Evolutionary conservation across 2,888 invertebrate species (phyloP), one percentile per base, ranked within the genome.

Genomic region (Nomada fucata): DNA sequence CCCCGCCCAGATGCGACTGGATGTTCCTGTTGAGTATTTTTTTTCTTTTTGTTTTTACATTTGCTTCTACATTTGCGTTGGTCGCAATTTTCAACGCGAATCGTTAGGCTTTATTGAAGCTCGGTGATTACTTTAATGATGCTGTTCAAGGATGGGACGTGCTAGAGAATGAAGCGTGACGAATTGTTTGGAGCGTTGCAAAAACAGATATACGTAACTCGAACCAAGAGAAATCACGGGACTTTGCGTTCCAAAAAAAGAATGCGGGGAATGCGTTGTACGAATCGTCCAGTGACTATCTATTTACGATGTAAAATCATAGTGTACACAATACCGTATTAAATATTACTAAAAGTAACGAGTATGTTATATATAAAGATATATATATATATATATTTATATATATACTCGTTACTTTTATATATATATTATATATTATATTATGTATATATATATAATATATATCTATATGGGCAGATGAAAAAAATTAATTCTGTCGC

Each of bases 271-370:
- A 83, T 86, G 77, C 81, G 68, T 82, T 71, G 87, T 82, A 81
- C 83, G 81, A 77, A 76, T 80, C 81, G 86, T 71, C 65, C 81
- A 85, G 64, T 83, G 79, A 83, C 72, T 78, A 82, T 84, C 78
- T 89, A 86, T 86, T 78, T 86, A 88, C 77, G 76, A 83, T 88
- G 83, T 89, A 89, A 89, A 88, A 83, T 83, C 83, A 82, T 88
- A 88, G 85, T 88, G 88, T 88, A 88, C 87, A 87, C 88, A 85
- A 79, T 88, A 88, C 79, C 76, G 71, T 82, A 88, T 83, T 86
- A 88, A 88, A 78, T 79, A 82, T 82, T 75, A 76, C 69, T 76
- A 82, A 77, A 83, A 75, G 44, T 77, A 82, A 77, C 76, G 76
- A 82, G 68, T 83, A 83, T 70, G 70, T 82, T 77, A 78, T 76